Base-by-base conservation (phyloP, 2,113 vertebrate species). In the Lipophrys pholis region DNA sequence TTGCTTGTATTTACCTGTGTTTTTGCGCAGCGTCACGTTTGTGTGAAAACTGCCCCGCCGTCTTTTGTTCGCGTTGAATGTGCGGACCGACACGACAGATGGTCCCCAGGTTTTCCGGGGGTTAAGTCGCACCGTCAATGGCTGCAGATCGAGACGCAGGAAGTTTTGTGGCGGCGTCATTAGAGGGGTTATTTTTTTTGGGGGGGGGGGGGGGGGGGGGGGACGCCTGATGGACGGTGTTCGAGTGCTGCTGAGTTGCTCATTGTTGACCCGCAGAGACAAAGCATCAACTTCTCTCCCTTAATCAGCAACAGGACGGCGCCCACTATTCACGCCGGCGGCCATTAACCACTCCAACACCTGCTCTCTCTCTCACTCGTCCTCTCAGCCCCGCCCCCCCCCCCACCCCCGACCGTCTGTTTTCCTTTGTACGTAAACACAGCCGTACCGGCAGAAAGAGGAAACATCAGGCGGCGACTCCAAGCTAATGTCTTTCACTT, bases 291-390 rank as follows among this genome's bases (percentile, higher is more conserved):
- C 80, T 88, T 62, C 82, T 85, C 21, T 89, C 81, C 80, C 72
- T 63, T 79, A 76, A 83, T 88, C 82, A 73, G 81, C 69, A 61
- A 59, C 21, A 5, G 51, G 76, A 67, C 62, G 43, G 59, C 16
- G 57, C 50, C 17, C 41, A 46, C 87, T 84, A 92, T 92, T 93
- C 86, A 92, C 12, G 7, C 74, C 1, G 9, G 69, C 38, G 40
- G 60, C 86, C 89, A 92, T 92, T 90, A 90, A 78, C 66, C 87
- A 88, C 93, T 93, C 78, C 76, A 93, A 87, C 92, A 93, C 91
- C 93, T 93, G 93, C 91, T 92, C 90, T 86, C 90, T 89, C 87
- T 85, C 88, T 69, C 89, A 81, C 60, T 48, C 41, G 10, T 10
- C 41, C 10, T 42, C 41, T 5, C 41, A 42, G 2, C 6, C 41